Base-by-base conservation (phyloP, 2,797 vertebrate species). In the Falco peregrinus region DNA sequence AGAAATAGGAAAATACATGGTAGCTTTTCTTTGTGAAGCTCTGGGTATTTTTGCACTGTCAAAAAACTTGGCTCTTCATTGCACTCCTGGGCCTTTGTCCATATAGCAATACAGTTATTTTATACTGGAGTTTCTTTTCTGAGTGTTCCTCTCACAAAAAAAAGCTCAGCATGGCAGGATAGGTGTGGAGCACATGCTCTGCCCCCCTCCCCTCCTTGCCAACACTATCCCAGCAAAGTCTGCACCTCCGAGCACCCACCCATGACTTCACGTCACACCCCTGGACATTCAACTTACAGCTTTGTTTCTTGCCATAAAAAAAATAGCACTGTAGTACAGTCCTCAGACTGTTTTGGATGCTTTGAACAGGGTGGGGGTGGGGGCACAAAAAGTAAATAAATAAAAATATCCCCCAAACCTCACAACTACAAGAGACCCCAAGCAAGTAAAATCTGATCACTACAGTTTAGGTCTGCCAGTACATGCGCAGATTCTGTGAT, bases 361-460 rank as follows among this genome's bases (percentile, higher is more conserved):
- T 57, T 45, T 56, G 25, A 51, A 35, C 1, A 6, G 13, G 29
- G 13, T 1, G 16, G 28, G 3, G 5, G 37, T 0, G 0, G 48
- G 33, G 19, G 15, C 43, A 43, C 16, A 47, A 50, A 10, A 87
- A 81, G 64, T 8, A 47, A 29, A 13, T 9, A 24, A 22, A 41
- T 17, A 26, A 39, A 4, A 21, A 39, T 37, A 50, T 17, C 16
- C 13, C 8, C 9, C 1, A 74, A 69, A 20, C 4, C 5, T 33
- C 45, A 68, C 21, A 61, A 69, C 11, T 29, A 69, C 61, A 73
- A 6, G 4, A 71, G 88, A 75, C 3, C 3, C 16, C 48, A 41
- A 78, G 53, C 5, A 56, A 65, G 9, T 39, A 61, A 77, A 71
- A 57, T 19, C 5, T 21, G n/a, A 3, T 26, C 29, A 15, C 37